Base-by-base conservation (phyloP, 1,140 invertebrate species). In the Venustaconcha ellipsiformis region DNA sequence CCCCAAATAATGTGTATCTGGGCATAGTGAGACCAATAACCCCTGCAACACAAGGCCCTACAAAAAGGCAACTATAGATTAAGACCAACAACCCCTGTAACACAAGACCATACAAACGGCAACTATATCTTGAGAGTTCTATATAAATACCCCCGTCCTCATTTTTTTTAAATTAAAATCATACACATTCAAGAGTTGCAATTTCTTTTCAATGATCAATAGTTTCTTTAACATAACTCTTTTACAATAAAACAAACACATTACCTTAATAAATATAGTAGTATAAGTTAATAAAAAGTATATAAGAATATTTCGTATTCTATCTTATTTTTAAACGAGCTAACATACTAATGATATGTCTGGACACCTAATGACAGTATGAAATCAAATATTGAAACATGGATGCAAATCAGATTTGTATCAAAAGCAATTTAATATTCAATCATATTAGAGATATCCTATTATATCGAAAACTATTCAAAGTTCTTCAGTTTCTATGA, bases 1-100 rank as follows among this genome's bases (percentile, higher is more conserved):
- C 86, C 23, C 86, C 84, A 81, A 87, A 87, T 37, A 87, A 70
- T 60, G 82, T 85, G 66, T 87, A 87, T 23, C 84, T 57, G 0
- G 86, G 86, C 85, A 86, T 87, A 37, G 81, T 86, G 14, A 85
- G 67, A 8, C 86, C 86, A 65, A 87, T 85, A 14, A 87, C 85
- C 4, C 86, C 86, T 20, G 85, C 84, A 3, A 86, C 85, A 78
- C 84, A 86, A 1, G 85, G 82, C 58, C 84, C 84, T 84, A 67
- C 55, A 69, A 63, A n/a, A 72, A 20, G n/a, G 57, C 4, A 68
- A 37, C 14, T 57, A n/a, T 23, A 23, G 0, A 23, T 23, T 23
- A 23, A 23, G 23, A 23, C 23, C 23, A 23, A 23, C 23, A 23
- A 23, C 23, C 23, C 23, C 23, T 23, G 23, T 1, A 23, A 23